phyloP scores from a whole-genome alignment of 92 coral and sea anemone species.

The Zoanthus gigantus region DNA sequence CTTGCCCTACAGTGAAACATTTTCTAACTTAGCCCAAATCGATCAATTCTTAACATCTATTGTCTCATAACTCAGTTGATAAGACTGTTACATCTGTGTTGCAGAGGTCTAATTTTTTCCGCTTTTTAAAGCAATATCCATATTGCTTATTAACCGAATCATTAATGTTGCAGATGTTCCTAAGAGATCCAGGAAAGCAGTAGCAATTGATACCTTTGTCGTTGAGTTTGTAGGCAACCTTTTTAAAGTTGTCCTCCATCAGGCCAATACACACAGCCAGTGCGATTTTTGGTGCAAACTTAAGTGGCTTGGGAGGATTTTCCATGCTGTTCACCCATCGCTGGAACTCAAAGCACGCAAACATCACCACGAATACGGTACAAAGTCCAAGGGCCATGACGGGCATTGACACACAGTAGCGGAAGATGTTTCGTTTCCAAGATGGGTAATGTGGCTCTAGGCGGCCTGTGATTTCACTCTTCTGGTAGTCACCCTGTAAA shows the following conservation, averaged over 20 bases:
- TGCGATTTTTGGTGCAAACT: conserved; percentile 96
- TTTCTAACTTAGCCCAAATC: no score
- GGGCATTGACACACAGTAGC: conserved; percentile 97
- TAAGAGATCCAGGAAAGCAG: not conserved
- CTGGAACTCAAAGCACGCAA: conserved; percentile 95
- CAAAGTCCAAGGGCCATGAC: conserved; percentile 85
- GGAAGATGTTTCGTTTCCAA: conserved; percentile 93
- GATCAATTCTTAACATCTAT: no score
- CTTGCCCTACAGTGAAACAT: no score
- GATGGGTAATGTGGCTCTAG: conserved; percentile 96
- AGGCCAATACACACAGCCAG: conserved; percentile 96
- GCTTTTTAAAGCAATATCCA: no score
- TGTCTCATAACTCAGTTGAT: not conserved
- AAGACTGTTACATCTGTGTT: not conserved
- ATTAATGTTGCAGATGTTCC: no score
- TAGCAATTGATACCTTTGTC: conserved; percentile 80
- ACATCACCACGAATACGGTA: conserved; percentile 85
- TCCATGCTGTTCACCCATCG: conserved; percentile 97
- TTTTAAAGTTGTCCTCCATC: conserved; percentile 97
- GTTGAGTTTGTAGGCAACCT: conserved; percentile 91
- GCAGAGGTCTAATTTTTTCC: no score
- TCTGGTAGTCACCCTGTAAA: conserved; percentile 88
- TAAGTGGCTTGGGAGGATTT: conserved; percentile 96
- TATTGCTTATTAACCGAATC: not conserved
- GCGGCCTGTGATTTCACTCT: conserved; percentile 93